phyloP scores from a whole-genome alignment of 1,140 invertebrate species.

The Euschistus heros region DNA sequence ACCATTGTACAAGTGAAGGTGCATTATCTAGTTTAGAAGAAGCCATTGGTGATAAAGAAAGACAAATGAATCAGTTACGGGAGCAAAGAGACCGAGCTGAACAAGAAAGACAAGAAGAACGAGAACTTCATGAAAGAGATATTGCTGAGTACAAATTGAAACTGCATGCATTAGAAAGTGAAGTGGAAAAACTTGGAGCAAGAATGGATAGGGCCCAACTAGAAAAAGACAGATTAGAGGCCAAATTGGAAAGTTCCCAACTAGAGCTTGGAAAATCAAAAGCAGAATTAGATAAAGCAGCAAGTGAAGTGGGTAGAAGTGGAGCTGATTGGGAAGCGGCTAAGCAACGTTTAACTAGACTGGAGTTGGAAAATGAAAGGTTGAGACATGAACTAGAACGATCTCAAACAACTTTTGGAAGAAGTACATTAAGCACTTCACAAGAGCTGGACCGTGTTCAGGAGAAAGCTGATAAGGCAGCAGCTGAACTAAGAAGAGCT shows the following conservation, averaged over 20 bases:
- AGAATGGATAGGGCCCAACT: constrained; percentile 71
- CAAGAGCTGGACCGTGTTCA: constrained; percentile 73
- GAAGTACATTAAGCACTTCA: constrained; percentile 41
- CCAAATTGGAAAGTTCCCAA: constrained; percentile 82
- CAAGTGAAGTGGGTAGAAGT: constrained; percentile 75
- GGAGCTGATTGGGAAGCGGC: constrained; percentile 82
- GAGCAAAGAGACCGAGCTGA: constrained; percentile 92
- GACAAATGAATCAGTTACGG: constrained; percentile 83
- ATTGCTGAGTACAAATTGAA: constrained; percentile 93
- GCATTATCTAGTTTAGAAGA: constrained; percentile 87
- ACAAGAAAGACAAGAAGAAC: constrained; percentile 89
- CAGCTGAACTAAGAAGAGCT: constrained; percentile 71
- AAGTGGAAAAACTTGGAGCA: constrained; percentile 58
- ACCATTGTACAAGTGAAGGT: constrained; percentile 84
- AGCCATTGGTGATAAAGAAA: constrained; percentile 92
- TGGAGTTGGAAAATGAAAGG: constrained; percentile 83
- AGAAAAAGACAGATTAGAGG: constrained; percentile 81
- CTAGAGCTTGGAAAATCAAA: constrained; percentile 87
- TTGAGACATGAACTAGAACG: constrained; percentile 74
- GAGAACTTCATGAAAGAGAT: constrained; percentile 85
- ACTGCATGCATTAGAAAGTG: constrained; percentile 76
- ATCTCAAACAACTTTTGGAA: constrained; percentile 66
- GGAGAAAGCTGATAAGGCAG: constrained; percentile 74
- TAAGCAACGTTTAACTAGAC: constrained; percentile 68
- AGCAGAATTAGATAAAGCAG: constrained; percentile 82